Conservation (phyloP, 92 coral and sea anemone genomes). For the Desmophyllum pertusum region DNA sequence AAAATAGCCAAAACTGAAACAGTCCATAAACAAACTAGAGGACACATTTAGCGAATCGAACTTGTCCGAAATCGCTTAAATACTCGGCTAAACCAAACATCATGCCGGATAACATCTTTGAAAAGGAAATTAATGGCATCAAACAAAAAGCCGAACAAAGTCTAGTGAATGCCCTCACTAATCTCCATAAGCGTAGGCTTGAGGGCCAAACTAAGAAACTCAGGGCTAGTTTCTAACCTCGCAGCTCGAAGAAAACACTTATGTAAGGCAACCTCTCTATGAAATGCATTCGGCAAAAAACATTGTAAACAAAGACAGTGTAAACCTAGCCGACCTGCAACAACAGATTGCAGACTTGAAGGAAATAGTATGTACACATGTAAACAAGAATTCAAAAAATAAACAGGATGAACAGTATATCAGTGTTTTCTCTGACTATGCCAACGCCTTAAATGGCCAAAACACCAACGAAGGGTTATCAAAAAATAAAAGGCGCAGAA, state of each 20-base stretch:
- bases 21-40: background rate
- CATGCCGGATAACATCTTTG: background rate
- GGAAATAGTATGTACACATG: constrained; percentile 5
- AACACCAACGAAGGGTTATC: background rate
- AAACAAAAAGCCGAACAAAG: constrained; percentile 2
- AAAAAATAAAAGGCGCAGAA: constrained; percentile 17
- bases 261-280: background rate
- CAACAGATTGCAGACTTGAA: background rate
- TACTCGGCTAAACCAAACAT: background rate
- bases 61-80: constrained; percentile 2
- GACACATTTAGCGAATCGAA: background rate
- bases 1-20: constrained; percentile 10
- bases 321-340: too few species aligned
- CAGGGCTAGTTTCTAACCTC: background rate
- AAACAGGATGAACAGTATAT: constrained; percentile 6
- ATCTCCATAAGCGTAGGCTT: background rate
- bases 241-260: constrained; percentile 1
- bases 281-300: constrained; percentile 8
- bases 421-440: constrained; percentile 11
- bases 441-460: background rate
- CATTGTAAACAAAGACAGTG: background rate
- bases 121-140: background rate
- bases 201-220: background rate
- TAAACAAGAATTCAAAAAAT: too few species aligned
- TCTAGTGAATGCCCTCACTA: background rate